Base-by-base conservation (phyloP, 2,113 vertebrate species). In the Myiopsitta monachus region DNA sequence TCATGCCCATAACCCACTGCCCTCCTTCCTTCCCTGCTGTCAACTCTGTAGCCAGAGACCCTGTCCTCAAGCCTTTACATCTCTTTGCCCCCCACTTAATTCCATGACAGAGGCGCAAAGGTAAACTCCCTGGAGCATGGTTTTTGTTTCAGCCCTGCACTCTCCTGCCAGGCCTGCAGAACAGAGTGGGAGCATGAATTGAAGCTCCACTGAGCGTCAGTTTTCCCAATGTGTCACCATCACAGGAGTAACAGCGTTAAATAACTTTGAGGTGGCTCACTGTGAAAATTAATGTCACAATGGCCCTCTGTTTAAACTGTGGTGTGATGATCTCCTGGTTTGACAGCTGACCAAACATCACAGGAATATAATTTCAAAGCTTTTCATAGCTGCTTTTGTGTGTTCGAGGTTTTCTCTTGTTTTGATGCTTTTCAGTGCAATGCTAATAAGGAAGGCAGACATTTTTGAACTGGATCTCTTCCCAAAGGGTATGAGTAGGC, bases 1-100 rank as follows among this genome's bases (percentile, higher is more conserved):
- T 15, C 44, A 4, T 4, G 9, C 5, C 55, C 4, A 1, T 0
- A 5, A 47, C 27, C 33, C 41, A 21, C 23, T 2, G 0, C 2
- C 0, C 28, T 41, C 39, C 51, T 77, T 77, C n/a, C 64, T 77
- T 77, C n/a, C 64, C 43, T 36, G 26, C 36, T 59, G 62, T 55
- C 43, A 55, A 14, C 31, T 55, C 66, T 55, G 67, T 74, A 51
- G 51, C n/a, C 41, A 38, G 23, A 59, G 21, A 64, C 47, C 61
- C 57, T n/a, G 14, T 68, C 76, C 49, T 19, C 31, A 66, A 23
- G 12, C 70, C 51, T 55, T 27, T 38, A 41, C 39, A 9, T 26
- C 23, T 57, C 61, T 59, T 39, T 64, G 10, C 5, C 17, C 31
- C 5, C 41, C 7, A 4, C 8, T 84, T 69, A 11, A 22, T 26